Evolutionary conservation across 2,113 vertebrate species (phyloP).

Genomic region (Litocranius walleri): DNA sequence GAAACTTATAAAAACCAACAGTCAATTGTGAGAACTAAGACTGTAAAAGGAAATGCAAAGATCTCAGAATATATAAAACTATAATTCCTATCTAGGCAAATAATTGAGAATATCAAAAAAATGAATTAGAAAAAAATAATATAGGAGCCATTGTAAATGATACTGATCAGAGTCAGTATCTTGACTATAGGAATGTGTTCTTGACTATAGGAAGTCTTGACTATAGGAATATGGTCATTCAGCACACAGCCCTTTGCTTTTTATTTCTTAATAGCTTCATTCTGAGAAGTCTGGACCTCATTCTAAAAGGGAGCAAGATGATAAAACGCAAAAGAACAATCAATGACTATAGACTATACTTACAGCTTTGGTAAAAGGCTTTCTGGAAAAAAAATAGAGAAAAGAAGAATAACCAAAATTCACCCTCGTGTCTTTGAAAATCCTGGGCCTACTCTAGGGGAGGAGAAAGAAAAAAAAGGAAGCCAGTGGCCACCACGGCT

Average conservation of each 20-base stretch:
- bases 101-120: background rate
- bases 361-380: background rate
- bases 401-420: background rate
- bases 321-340: background rate
- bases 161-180: background rate
- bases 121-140: background rate
- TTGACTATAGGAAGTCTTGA: background rate
- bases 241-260: background rate
- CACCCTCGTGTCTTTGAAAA: background rate
- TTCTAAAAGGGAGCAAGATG: conserved; percentile 6
- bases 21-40: background rate
- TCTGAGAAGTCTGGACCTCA: background rate
- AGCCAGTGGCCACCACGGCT: background rate
- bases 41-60: background rate
- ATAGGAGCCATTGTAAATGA: background rate
- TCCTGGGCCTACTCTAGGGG: background rate
- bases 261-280: background rate
- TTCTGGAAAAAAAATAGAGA: background rate
- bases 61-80: background rate
- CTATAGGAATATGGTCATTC: background rate
- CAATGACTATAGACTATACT: background rate
- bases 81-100: background rate
- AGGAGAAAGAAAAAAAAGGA: background rate
- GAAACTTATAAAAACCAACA: background rate
- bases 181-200: background rate